Evolutionary conservation across 2,888 invertebrate species (phyloP).

Genomic region (Sylvicola cinctus): DNA sequence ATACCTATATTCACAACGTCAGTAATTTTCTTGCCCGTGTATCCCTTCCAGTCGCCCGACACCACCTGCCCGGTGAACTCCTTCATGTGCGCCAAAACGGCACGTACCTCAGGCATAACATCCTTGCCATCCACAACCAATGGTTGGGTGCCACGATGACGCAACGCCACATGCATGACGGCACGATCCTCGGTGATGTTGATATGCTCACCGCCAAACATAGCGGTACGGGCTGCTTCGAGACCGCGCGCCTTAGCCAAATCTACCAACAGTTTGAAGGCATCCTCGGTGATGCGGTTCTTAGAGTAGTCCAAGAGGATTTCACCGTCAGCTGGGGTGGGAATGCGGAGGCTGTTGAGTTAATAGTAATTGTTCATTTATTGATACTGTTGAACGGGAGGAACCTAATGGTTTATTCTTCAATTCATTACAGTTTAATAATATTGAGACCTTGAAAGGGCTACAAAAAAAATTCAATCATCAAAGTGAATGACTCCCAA

Average conservation of each 20-base stretch:
- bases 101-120: conserved; percentile 83
- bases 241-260: conserved; percentile 69
- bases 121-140: conserved; percentile 72
- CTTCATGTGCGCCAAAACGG: conserved; percentile 86
- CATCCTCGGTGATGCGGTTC: conserved; percentile 69
- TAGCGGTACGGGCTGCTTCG: conserved; percentile 66
- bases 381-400: no score
- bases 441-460: no score
- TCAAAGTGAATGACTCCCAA: no score
- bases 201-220: conserved; percentile 87
- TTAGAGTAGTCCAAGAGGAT: conserved; percentile 93
- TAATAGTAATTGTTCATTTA: no score
- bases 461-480: no score
- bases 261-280: conserved; percentile 51
- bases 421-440: no score
- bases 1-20: conserved; percentile 99
- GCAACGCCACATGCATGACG: conserved; percentile 83
- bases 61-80: conserved; percentile 66
- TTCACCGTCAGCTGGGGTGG: conserved; percentile 71
- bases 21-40: conserved; percentile 82
- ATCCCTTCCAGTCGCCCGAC: conserved; percentile 50
- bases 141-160: conserved; percentile 47
- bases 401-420: no score
- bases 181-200: conserved; percentile 95
- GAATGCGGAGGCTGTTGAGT: conserved; percentile 39